phyloP scores from a whole-genome alignment of 2,797 vertebrate species.

The Coregonus suidteri region DNA sequence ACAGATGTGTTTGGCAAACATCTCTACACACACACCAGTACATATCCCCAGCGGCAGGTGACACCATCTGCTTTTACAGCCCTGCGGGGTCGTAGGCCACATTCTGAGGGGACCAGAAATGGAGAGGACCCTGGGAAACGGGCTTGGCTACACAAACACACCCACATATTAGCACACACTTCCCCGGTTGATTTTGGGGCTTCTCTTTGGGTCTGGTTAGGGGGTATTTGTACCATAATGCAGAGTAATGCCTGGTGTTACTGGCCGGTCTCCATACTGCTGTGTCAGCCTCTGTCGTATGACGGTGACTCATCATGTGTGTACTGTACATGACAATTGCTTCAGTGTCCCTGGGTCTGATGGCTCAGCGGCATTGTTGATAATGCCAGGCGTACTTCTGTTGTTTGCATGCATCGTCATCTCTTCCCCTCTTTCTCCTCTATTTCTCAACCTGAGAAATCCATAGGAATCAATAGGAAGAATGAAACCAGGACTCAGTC shows the following conservation, averaged over 20 bases:
- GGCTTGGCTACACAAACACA: conserved; percentile 60
- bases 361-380: not conserved
- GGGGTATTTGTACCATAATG: conserved; percentile 29
- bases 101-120: conserved; percentile 48
- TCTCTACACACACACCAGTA: not conserved
- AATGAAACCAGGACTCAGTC: not conserved
- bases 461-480: not conserved
- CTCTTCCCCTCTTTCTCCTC: no score
- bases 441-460: not conserved
- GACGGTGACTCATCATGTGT: conserved; percentile 3
- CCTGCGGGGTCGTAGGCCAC: conserved; percentile 50
- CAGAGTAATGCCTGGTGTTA: conserved; percentile 1
- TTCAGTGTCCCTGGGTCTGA: not conserved
- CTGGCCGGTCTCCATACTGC: not conserved
- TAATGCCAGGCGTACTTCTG: not conserved
- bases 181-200: conserved; percentile 46
- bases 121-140: conserved; percentile 62
- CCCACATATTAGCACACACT: conserved; percentile 58
- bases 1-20: not conserved
- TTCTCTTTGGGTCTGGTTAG: conserved; percentile 42
- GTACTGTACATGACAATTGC: not conserved
- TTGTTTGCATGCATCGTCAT: not conserved
- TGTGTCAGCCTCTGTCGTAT: not conserved
- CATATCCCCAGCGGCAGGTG: conserved; percentile 35
- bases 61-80: conserved; percentile 33